Evolutionary conservation across 1,140 invertebrate genomes (phyloP).

Genomic region (Orchestia grillus): DNA sequence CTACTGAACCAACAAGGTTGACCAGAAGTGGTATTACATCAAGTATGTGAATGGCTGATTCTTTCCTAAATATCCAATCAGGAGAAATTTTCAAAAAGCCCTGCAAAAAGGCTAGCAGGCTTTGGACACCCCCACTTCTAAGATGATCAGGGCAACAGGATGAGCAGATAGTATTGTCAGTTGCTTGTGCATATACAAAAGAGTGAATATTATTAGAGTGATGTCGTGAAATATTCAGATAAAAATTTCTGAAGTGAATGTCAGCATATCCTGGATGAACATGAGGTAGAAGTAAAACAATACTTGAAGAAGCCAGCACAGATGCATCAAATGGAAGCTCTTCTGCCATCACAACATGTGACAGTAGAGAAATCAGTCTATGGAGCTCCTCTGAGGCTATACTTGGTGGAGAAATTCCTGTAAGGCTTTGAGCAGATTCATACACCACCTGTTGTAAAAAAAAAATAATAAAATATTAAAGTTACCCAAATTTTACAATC

Average conservation of each 20-base stretch:
- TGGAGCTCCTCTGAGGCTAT: background rate
- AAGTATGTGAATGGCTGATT: background rate
- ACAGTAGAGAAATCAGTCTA: background rate
- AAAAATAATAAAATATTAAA: background rate
- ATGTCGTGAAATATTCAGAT: background rate
- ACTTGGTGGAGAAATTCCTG: background rate
- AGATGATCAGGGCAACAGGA: background rate
- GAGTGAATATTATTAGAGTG: background rate
- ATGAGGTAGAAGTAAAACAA: background rate
- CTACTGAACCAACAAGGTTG: background rate
- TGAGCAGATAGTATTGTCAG: background rate
- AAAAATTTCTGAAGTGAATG: background rate
- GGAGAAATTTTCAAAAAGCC: background rate
- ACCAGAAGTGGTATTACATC: background rate
- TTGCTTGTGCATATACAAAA: background rate
- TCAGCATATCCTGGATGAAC: background rate
- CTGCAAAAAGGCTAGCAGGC: background rate
- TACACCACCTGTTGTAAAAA: background rate
- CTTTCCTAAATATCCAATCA: background rate
- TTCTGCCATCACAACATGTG: background rate
- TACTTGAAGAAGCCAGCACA: conserved; percentile 9
- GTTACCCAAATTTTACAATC: background rate
- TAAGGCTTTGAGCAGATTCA: background rate
- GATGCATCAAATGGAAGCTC: conserved; percentile 17
- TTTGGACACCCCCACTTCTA: background rate